Evolutionary conservation across 2,888 invertebrate genomes (phyloP).

Genomic region (Nymphalis urticae): DNA sequence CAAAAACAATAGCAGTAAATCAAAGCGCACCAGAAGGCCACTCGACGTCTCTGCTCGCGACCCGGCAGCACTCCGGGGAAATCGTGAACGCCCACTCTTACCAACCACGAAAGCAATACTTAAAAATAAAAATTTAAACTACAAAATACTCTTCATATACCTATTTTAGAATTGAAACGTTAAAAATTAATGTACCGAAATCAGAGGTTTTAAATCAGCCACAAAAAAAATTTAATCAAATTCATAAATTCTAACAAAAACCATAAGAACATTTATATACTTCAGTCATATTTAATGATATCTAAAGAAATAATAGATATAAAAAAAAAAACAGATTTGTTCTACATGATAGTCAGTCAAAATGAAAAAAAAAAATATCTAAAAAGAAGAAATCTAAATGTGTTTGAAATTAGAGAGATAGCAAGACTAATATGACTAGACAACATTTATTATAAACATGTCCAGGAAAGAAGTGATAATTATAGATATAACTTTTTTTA

Average conservation of each 20-base stretch:
- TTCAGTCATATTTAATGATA: too few species aligned
- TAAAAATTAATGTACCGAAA: conserved; percentile 2
- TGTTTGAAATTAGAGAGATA: neutral
- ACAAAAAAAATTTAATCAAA: too few species aligned
- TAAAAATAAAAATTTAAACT: conserved; percentile 5
- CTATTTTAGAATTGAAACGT: neutral
- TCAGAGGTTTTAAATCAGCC: neutral
- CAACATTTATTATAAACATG: conserved; percentile 6
- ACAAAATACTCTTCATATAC: neutral
- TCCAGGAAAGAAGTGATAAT: conserved; percentile 1
- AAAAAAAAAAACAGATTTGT: too few species aligned
- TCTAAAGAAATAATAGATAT: too few species aligned
- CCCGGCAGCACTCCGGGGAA: conserved; percentile 19
- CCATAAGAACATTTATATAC: too few species aligned
- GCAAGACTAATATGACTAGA: conserved; percentile 2
- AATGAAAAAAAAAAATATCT: neutral
- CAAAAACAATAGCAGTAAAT: conserved; percentile 25
- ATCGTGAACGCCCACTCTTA: conserved; percentile 10
- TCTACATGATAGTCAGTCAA: neutral
- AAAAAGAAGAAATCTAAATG: neutral
- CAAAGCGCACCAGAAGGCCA: conserved; percentile 21
- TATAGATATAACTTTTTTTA: neutral
- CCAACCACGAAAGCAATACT: conserved; percentile 8
- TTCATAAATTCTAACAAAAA: too few species aligned
- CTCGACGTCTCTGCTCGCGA: conserved; percentile 22